Conservation (phyloP, 2,113 vertebrate genomes). For the Proteles cristata region DNA sequence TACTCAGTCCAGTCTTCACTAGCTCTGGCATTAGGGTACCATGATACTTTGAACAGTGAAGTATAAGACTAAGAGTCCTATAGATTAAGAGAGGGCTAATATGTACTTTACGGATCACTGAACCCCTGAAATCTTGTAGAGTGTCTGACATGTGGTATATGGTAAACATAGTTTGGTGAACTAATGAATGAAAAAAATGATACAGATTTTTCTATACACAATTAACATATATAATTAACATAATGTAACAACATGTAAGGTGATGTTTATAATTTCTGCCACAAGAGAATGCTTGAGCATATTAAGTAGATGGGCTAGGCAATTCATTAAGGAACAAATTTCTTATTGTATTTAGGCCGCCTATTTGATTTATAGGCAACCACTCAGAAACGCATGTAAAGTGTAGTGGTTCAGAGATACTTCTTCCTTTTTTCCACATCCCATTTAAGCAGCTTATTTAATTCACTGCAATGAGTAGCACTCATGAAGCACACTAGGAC, state of each 20-base stretch:
- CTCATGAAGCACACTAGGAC: neutral
- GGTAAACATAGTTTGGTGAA: neutral
- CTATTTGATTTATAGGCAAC: neutral
- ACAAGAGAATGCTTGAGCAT: neutral
- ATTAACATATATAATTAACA: neutral
- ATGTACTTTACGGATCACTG: neutral
- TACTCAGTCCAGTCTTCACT: neutral
- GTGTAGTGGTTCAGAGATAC: neutral
- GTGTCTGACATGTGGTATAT: neutral
- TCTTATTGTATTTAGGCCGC: neutral
- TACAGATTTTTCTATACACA: neutral
- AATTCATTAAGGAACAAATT: constrained; percentile 23
- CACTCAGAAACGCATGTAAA: neutral
- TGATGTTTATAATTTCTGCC: neutral
- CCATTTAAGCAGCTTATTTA: neutral
- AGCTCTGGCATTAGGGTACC: neutral
- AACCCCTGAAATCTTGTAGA: neutral
- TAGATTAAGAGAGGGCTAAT: neutral
- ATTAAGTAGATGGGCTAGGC: neutral
- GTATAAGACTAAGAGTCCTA: neutral
- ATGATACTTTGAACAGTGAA: neutral
- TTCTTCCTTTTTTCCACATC: neutral
- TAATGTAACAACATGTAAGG: neutral
- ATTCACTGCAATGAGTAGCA: neutral
- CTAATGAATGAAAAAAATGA: neutral